Percentiles rank a stretch among this genome's conserved stretches.
These are phyloP conservation scores for Solea solea DNA, from an alignment of 2,113 vertebrate genomes.

Conservation along the genomic window DNA sequence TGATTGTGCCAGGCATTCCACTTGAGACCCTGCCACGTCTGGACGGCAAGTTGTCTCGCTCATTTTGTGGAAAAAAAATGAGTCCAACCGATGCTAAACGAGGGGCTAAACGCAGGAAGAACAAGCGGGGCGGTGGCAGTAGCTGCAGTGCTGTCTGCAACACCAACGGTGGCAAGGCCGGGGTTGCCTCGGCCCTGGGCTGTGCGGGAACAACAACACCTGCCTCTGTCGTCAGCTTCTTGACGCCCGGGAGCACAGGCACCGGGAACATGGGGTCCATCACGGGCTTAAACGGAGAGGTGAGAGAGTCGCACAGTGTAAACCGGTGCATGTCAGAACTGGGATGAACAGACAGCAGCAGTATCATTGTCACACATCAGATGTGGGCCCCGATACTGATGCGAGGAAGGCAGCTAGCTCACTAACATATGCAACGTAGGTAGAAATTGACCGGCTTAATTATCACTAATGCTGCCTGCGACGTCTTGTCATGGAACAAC, in stretches of 20 bases:
- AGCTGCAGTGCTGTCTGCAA: conserved; percentile 84
- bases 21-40: conserved; percentile 60
- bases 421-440: conserved; percentile 26
- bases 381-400: conserved; percentile 61
- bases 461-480: background rate
- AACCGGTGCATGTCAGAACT: conserved; percentile 34
- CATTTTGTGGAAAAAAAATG: conserved; percentile 80
- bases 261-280: conserved; percentile 71
- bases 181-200: conserved; percentile 82
- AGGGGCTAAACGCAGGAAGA: conserved; percentile 96
- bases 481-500: background rate
- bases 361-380: conserved; percentile 67
- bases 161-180: conserved; percentile 83
- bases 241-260: conserved; percentile 69
- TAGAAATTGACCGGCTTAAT: conserved; percentile 7
- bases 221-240: conserved; percentile 77
- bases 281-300: conserved; percentile 81
- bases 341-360: conserved; percentile 22
- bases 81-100: conserved; percentile 96
- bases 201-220: conserved; percentile 77
- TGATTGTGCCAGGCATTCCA: conserved; percentile 55
- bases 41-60: conserved; percentile 75
- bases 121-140: conserved; percentile 93
- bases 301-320: conserved; percentile 65
- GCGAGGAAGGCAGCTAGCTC: conserved; percentile 45